Percentiles rank a stretch among this genome's conserved stretches.
phyloP scores from a whole-genome alignment of 2,888 invertebrate genomes.

The Apotomis betuletana region DNA sequence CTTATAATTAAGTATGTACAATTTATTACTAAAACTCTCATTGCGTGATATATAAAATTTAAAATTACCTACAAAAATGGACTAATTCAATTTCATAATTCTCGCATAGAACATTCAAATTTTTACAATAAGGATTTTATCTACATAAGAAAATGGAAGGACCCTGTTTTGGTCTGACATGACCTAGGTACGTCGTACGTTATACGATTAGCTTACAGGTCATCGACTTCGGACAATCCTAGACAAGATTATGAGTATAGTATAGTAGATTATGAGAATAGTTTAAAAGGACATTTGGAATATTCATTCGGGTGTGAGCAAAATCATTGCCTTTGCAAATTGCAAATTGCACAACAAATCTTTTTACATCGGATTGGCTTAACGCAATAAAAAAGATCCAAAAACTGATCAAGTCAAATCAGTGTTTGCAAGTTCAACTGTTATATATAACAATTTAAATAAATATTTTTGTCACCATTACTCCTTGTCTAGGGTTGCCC shows the following conservation, averaged over 20 bases:
- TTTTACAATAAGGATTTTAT: constrained; percentile 61
- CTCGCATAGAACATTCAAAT: constrained; percentile 73
- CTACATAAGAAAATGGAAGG: constrained; percentile 74
- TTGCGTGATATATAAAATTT: constrained; percentile 60
- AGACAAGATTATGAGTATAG: constrained; percentile 1
- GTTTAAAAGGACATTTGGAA: not conserved
- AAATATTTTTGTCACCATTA: too few species aligned
- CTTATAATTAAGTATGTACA: constrained; percentile 60
- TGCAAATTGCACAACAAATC: too few species aligned
- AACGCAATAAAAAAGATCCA: not conserved
- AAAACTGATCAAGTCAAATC: not conserved
- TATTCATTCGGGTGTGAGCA: not conserved
- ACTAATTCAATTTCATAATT: constrained; percentile 66
- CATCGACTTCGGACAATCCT: constrained; percentile 12
- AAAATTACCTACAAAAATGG: constrained; percentile 58
- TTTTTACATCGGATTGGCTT: too few species aligned
- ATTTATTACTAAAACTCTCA: constrained; percentile 51
- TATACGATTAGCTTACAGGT: constrained; percentile 39
- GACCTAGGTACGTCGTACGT: constrained; percentile 48
- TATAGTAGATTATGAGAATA: not conserved
- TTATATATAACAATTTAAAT: too few species aligned
- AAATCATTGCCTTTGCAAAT: not conserved
- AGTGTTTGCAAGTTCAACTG: not conserved
- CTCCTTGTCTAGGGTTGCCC: constrained; percentile 10
- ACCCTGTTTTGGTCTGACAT: constrained; percentile 72